Conservation (phyloP, 2,113 vertebrate genomes). For the Phycodurus eques region DNA sequence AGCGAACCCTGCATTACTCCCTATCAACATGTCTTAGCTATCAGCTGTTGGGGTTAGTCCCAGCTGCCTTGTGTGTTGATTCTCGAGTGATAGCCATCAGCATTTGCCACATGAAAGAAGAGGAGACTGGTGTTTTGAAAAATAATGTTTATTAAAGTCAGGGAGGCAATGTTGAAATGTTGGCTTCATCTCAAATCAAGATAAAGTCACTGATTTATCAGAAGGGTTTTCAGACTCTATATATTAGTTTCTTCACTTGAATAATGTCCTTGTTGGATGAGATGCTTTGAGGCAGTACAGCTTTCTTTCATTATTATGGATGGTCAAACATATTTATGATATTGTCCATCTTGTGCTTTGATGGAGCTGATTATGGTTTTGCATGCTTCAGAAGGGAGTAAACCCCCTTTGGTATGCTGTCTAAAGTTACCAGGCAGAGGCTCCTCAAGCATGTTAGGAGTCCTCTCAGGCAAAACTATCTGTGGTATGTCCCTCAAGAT, state of each 20-base stretch:
- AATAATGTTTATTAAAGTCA: conserved; percentile 51
- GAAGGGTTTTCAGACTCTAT: conserved; percentile 36
- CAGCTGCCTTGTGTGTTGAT: conserved; percentile 72
- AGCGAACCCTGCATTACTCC: conserved; percentile 36
- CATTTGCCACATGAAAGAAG: conserved; percentile 71
- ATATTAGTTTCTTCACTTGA: conserved; percentile 51
- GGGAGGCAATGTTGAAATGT: conserved; percentile 37
- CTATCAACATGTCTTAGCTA: conserved; percentile 55
- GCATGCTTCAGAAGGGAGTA: conserved; percentile 53
- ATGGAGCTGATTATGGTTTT: conserved; percentile 50
- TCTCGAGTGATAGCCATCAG: conserved; percentile 71
- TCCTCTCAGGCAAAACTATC: conserved; percentile 54
- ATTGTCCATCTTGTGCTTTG: conserved; percentile 56
- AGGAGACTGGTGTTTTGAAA: conserved; percentile 58
- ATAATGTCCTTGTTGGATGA: conserved; percentile 50
- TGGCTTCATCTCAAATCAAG: conserved; percentile 50
- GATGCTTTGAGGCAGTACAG: conserved; percentile 37
- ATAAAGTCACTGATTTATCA: conserved; percentile 49
- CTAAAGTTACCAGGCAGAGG: conserved; percentile 60
- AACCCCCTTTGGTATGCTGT: conserved; percentile 50
- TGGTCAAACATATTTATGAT: conserved; percentile 48
- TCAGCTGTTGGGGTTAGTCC: conserved; percentile 71
- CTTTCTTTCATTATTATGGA: conserved; percentile 35
- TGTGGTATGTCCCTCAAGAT: conserved; percentile 56
- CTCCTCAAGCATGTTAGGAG: conserved; percentile 49